These are phyloP conservation scores for Unio pictorum DNA, from an alignment of 2,888 invertebrate genomes.

Conservation along the genomic window DNA sequence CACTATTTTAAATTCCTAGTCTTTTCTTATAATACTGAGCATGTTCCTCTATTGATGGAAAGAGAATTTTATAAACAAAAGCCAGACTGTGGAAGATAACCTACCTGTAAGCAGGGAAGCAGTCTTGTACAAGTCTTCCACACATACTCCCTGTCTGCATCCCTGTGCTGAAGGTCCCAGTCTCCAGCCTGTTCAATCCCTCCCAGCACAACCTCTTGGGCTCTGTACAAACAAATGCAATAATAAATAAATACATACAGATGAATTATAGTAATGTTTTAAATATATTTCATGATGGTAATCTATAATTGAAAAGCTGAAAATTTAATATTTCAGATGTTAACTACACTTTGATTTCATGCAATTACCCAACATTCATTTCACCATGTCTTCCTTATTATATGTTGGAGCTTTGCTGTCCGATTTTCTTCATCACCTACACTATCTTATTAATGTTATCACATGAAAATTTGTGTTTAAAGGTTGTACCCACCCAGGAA, in stretches of 20 bases:
- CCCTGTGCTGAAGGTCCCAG: slow-evolving; percentile 19
- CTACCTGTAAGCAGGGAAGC: slow-evolving; percentile 31
- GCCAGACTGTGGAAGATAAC: background rate
- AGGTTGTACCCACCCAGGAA: slow-evolving; percentile 1
- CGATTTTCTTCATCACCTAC: too few relatives aligned
- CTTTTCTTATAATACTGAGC: too few relatives aligned
- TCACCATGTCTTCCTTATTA: too few relatives aligned
- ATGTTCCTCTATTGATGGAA: too few relatives aligned
- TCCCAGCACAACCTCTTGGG: slow-evolving; percentile 29
- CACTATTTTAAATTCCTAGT: too few relatives aligned
- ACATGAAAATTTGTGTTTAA: too few relatives aligned
- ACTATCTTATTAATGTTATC: too few relatives aligned
- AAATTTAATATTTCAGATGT: too few relatives aligned
- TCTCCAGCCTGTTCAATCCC: slow-evolving; percentile 23
- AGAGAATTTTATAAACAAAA: too few relatives aligned
- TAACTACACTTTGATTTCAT: too few relatives aligned
- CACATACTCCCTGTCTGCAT: slow-evolving; percentile 20
- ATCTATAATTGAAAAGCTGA: background rate
- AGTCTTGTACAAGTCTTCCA: slow-evolving; percentile 25
- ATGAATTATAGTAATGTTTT: background rate
- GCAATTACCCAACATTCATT: too few relatives aligned
- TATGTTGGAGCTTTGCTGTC: too few relatives aligned
- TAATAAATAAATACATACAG: background rate
- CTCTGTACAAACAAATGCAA: slow-evolving; percentile 8
- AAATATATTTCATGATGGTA: background rate